Evolutionary conservation across 2,113 vertebrate species (phyloP), one percentile per base, ranked within the genome.

Genomic region (Pyxicephalus adspersus): DNA sequence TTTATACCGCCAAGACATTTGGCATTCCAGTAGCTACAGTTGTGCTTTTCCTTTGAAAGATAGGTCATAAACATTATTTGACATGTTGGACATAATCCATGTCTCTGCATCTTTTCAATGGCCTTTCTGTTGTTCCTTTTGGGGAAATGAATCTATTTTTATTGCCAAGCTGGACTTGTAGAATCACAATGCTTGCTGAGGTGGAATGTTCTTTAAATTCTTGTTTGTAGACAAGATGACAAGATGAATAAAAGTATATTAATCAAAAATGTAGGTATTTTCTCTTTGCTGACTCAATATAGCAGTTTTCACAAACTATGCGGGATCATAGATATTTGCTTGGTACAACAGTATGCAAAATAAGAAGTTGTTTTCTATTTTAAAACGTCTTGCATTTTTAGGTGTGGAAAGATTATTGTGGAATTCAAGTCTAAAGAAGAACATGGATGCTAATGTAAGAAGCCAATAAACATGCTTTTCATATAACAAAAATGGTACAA

Each of bases 11-110:
- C 54, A 34, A 29, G 78, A 67, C 26, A 72, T 23, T 25, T 80
- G 78, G 34, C 38, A 72, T 80, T 72, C 31, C 38, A 64, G 78
- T 64, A 80, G 78, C 67, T 52, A 26, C 8, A 51, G 57, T 61
- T 34, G 19, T 71, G 57, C 51, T 34, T 13, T 45, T 45, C 9
- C 38, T 45, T 11, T 58, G 26, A 55, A 58, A 80, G 77, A 71
- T 63, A 61, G 38, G 55, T 23, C 18, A 61, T 71, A 80, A 63
- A 71, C 66, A 71, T 72, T 64, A 23, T 23, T 71, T 80, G 57
- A 78, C 63, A 25, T 66, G 8, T 61, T 70, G 54, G 54, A 70
- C 38, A 18, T 25, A 28, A 38, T 70, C 65, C 55, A 58, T 50
- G 34, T 28, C 25, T 70, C 65, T 70, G 77, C 65, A 61, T 61